Evolutionary conservation across 2,113 vertebrate species (phyloP).

Genomic region (Athene cunicularia): DNA sequence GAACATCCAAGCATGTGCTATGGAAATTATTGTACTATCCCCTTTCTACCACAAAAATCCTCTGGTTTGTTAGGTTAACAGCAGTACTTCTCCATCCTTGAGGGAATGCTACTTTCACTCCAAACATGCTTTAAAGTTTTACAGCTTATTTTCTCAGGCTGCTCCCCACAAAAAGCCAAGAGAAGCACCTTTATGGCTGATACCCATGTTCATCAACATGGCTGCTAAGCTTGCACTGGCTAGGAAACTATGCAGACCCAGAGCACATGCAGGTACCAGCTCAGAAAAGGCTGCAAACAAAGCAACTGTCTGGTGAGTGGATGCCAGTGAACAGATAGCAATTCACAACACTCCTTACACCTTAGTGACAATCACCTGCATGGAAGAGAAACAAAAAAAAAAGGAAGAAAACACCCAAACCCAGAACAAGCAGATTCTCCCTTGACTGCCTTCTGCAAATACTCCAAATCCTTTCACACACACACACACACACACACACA

Average conservation of each 20-base stretch:
- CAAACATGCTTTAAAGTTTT: not conserved
- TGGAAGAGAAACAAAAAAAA: not conserved
- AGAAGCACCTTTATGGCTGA: not conserved
- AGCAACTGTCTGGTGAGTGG: not conserved
- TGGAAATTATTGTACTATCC: not conserved
- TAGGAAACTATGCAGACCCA: accelerated
- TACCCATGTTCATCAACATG: accelerated
- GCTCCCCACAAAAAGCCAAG: not conserved
- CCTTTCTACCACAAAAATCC: not conserved
- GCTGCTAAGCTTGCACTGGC: not conserved
- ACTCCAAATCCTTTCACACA: not conserved
- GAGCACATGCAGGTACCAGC: not conserved
- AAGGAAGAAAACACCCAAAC: not conserved
- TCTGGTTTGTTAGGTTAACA: not conserved
- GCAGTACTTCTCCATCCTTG: not conserved
- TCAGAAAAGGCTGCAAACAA: not conserved
- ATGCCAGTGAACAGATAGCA: accelerated
- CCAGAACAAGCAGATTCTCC: not conserved
- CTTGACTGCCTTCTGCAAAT: not conserved
- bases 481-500: not conserved
- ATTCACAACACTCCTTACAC: not conserved
- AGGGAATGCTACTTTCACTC: not conserved
- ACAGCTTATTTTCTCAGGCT: not conserved
- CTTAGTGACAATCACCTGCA: not conserved
- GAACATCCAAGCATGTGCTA: not conserved